Evolutionary conservation across 2,888 invertebrate genomes (phyloP), one percentile per base, ranked within the genome.

Genomic region (Mactromeris polynyma): DNA sequence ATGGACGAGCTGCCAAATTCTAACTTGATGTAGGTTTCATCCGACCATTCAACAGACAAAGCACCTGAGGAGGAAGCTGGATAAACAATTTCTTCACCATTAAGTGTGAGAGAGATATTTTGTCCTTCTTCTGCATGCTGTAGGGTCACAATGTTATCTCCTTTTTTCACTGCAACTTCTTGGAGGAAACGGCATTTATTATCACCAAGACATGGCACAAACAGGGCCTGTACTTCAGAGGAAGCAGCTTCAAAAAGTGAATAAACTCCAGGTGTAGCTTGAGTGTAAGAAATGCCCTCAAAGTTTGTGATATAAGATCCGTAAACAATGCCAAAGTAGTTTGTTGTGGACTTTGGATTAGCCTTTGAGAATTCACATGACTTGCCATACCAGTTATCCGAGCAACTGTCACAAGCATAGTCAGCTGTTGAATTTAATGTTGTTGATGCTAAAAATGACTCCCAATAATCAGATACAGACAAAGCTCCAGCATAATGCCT

Each of bases 371-470:
- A 88, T 81, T 89, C 87, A 85, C 95, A 95, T 83, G 94, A 92
- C 19, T 81, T 80, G 6, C 94, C 94, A 40, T 86, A 40, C 95
- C 94, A 94, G 19, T 92, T 89, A n/a, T 82, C 87, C 42, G 95
- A 93, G 81, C 95, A 95, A 11, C 42, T 69, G 9, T 89, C 82
- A 90, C 95, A 94, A 0, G 93, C 69, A 77, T 93, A 93, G n/a
- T 93, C 88, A 9, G 85, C 64, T 7, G 85, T 46, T 26, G 79
- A 73, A 31, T 38, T 73, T 21, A 83, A 46, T 33, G 31, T 87
- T 2, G 80, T 77, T 33, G 78, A 79, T 46, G 36, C 42, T 17
- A 81, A 4, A 54, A 81, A 87, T 1, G 86, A 86, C 6, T 80
- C 85, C 94, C 94, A 94, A 92, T 92, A 94, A 3, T 80, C 40